Evolutionary conservation across 2,888 invertebrate genomes (phyloP).

Genomic region (Microchrysa polita): DNA sequence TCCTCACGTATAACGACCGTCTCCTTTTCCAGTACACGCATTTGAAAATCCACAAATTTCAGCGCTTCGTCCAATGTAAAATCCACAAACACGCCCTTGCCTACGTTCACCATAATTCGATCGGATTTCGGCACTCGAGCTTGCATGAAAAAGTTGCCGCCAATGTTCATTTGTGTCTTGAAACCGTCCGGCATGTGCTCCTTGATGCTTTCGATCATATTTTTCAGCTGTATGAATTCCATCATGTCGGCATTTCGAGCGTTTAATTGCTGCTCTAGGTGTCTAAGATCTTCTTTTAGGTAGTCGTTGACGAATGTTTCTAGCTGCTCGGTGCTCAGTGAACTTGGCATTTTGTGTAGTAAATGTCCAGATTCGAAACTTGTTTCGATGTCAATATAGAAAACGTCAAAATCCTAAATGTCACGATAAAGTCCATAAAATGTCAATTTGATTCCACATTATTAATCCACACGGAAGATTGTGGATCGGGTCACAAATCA

Average conservation of each 20-base stretch:
- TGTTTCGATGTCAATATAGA: too few relatives aligned
- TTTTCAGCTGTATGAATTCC: constrained; percentile 78
- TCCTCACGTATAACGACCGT: constrained; percentile 72
- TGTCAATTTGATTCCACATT: too few relatives aligned
- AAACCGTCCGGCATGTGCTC: constrained; percentile 68
- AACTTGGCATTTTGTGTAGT: not conserved
- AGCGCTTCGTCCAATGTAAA: constrained; percentile 77
- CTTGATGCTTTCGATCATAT: constrained; percentile 73
- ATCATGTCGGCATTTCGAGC: constrained; percentile 73
- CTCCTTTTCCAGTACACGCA: constrained; percentile 72
- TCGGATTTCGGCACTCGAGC: constrained; percentile 75
- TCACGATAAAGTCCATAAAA: too few relatives aligned
- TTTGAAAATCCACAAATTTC: constrained; percentile 75
- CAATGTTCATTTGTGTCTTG: constrained; percentile 80
- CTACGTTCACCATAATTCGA: constrained; percentile 76
- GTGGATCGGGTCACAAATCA: too few relatives aligned
- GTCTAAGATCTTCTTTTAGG: constrained; percentile 75
- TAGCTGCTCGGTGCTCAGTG: constrained; percentile 52
- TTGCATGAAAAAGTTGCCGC: constrained; percentile 86
- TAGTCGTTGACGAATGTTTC: constrained; percentile 83
- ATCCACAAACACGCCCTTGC: constrained; percentile 79
- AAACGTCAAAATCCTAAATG: too few relatives aligned
- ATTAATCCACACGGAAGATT: too few relatives aligned
- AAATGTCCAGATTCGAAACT: too few relatives aligned
- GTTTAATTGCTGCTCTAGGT: constrained; percentile 70